Evolutionary conservation across 2,113 vertebrate genomes (phyloP).

Genomic region (Drymodes brunneopygia): DNA sequence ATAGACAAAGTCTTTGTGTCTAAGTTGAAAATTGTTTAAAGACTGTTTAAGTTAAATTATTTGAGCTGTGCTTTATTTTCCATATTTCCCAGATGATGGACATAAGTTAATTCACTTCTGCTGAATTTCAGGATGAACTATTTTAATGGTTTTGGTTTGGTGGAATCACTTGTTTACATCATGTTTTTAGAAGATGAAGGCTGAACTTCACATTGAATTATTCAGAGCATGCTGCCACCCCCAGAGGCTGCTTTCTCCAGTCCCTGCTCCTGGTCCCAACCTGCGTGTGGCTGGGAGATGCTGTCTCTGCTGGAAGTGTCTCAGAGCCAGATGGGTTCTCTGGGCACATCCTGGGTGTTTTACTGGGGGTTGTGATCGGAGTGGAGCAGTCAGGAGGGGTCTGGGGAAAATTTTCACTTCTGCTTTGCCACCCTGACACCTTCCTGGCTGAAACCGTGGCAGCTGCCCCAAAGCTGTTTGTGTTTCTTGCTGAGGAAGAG

Average conservation of each 20-base stretch:
- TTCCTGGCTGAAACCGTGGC: background rate
- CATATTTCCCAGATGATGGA: background rate
- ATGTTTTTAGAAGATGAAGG: fast-evolving
- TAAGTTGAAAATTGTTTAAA: background rate
- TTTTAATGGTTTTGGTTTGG: background rate
- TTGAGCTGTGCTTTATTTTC: background rate
- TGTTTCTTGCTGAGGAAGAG: background rate
- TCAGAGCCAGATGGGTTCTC: background rate
- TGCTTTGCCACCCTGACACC: background rate
- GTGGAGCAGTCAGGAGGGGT: background rate
- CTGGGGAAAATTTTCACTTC: background rate
- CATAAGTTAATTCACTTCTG: fast-evolving
- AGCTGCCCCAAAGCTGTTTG: background rate
- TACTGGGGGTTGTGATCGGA: background rate
- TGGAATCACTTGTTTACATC: background rate
- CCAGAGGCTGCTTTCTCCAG: background rate
- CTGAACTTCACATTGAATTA: background rate
- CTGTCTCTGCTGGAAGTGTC: background rate
- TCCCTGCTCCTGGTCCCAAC: background rate
- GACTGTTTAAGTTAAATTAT: background rate
- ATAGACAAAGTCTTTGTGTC: fast-evolving
- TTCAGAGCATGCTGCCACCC: background rate
- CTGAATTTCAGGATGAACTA: background rate
- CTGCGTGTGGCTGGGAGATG: background rate
- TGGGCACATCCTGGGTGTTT: background rate